phyloP scores from a whole-genome alignment of 2,888 invertebrate genomes.

The Thera obeliscata region DNA sequence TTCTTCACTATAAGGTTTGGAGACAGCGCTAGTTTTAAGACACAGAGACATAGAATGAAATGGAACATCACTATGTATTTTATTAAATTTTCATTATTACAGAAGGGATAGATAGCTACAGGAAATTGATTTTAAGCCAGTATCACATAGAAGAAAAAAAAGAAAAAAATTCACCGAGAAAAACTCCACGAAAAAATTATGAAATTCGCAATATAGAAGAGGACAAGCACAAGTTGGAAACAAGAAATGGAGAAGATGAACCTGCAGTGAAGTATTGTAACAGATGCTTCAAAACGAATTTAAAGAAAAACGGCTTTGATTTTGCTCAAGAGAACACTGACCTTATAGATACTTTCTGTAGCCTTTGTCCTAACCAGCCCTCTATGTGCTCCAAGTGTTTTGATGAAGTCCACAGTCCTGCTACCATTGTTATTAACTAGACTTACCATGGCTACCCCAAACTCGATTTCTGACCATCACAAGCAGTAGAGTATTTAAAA shows the following conservation, averaged over 20 bases:
- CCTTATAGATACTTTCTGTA: conserved; percentile 35
- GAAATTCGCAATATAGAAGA: conserved; percentile 15
- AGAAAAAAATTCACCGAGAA: conserved; percentile 7
- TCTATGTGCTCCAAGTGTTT: conserved; percentile 37
- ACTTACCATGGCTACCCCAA: not conserved
- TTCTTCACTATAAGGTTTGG: too few relatives aligned
- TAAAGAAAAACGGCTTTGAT: conserved; percentile 26
- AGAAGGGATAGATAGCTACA: conserved; percentile 38
- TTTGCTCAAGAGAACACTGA: conserved; percentile 30
- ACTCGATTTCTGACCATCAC: not conserved
- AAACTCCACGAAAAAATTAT: conserved; percentile 8
- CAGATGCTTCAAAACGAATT: conserved; percentile 31
- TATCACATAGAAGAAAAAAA: conserved; percentile 38
- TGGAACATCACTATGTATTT: not conserved
- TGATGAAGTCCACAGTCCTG: conserved; percentile 28
- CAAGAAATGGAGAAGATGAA: conserved; percentile 18
- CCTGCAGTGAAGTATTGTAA: conserved; percentile 30
- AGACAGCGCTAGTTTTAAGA: too few relatives aligned
- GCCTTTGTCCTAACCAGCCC: conserved; percentile 35
- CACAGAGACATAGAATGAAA: not conserved
- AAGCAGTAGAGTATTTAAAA: too few relatives aligned
- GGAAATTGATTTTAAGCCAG: conserved; percentile 38
- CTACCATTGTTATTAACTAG: conserved; percentile 34
- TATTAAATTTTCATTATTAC: not conserved
- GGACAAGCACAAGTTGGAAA: conserved; percentile 27